These are phyloP conservation scores for Clepsis dumicolana DNA, from an alignment of 2,888 invertebrate genomes.

Conservation along the genomic window DNA sequence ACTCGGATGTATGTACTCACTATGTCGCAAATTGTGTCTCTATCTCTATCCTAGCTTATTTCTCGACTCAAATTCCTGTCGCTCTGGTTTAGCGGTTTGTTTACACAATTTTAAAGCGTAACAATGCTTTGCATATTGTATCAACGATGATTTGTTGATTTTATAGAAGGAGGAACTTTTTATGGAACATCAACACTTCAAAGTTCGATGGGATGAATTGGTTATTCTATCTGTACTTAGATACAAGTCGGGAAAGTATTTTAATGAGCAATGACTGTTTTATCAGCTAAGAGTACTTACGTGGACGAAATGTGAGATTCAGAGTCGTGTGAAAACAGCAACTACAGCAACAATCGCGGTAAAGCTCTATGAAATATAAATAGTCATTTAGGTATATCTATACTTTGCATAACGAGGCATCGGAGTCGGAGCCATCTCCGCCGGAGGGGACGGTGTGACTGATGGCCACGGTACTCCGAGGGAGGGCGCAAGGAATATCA, in stretches of 20 bases:
- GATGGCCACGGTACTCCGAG: constrained; percentile 20
- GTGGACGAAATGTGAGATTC: not conserved
- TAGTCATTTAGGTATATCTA: not conserved
- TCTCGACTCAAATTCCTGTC: constrained; percentile 9
- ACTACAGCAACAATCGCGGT: not conserved
- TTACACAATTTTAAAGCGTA: constrained; percentile 10
- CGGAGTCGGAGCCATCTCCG: constrained; percentile 10
- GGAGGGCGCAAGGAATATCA: constrained; percentile 24
- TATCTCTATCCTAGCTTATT: not conserved
- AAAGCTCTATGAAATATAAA: constrained; percentile 10
- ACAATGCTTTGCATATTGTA: constrained; percentile 2
- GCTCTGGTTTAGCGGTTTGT: not conserved
- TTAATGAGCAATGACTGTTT: not conserved
- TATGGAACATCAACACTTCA: not conserved
- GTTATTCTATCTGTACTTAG: not conserved
- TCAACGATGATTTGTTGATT: not conserved
- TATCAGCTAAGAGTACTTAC: not conserved
- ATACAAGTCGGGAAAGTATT: not conserved
- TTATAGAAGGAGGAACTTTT: not conserved
- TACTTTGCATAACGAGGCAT: constrained; percentile 13
- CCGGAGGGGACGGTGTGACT: constrained; percentile 33
- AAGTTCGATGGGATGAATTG: not conserved
- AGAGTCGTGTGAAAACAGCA: no score
- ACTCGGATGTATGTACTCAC: constrained; percentile 49
- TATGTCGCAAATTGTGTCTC: constrained; percentile 26